phyloP scores from a whole-genome alignment of 2,888 invertebrate species.

The Junonia oenone region DNA sequence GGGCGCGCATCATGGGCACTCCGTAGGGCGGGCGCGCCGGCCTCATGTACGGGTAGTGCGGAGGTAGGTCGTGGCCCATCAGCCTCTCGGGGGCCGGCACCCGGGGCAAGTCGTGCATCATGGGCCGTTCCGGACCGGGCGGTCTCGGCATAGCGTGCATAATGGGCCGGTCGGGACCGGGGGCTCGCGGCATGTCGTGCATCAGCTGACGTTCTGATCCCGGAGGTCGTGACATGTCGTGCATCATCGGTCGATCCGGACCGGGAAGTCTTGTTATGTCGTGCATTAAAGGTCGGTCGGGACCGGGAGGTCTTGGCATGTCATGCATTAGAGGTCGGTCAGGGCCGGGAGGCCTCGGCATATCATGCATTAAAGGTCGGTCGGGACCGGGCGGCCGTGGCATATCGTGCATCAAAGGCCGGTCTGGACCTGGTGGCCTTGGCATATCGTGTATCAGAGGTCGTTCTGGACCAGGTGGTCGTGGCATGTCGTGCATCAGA shows the following conservation, averaged over 20 bases:
- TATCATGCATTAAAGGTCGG: constrained; percentile 8
- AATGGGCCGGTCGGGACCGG: constrained; percentile 13
- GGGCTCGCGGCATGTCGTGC: constrained; percentile 14
- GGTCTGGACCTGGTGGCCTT: not conserved
- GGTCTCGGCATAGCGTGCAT: constrained; percentile 20
- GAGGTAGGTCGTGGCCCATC: constrained; percentile 28
- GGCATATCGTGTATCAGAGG: not conserved
- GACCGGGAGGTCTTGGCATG: constrained; percentile 10
- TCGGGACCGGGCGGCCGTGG: not conserved
- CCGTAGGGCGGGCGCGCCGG: constrained; percentile 29
- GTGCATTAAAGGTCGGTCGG: constrained; percentile 19
- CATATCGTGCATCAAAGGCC: not conserved
- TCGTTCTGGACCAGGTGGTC: constrained; percentile 14
- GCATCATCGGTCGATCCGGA: constrained; percentile 23
- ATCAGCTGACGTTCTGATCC: not conserved
- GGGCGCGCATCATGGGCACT: constrained; percentile 29
- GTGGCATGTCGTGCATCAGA: constrained; percentile 10
- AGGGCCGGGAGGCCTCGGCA: constrained; percentile 12
- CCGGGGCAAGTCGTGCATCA: constrained; percentile 28
- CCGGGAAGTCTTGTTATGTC: constrained; percentile 17
- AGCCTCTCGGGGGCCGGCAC: constrained; percentile 20
- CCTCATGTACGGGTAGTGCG: constrained; percentile 30
- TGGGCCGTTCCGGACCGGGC: constrained; percentile 9
- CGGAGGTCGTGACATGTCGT: not conserved
- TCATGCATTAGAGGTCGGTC: constrained; percentile 21